Conservation (phyloP, 2,113 vertebrate species). For the Gambusia holbrooki region DNA sequence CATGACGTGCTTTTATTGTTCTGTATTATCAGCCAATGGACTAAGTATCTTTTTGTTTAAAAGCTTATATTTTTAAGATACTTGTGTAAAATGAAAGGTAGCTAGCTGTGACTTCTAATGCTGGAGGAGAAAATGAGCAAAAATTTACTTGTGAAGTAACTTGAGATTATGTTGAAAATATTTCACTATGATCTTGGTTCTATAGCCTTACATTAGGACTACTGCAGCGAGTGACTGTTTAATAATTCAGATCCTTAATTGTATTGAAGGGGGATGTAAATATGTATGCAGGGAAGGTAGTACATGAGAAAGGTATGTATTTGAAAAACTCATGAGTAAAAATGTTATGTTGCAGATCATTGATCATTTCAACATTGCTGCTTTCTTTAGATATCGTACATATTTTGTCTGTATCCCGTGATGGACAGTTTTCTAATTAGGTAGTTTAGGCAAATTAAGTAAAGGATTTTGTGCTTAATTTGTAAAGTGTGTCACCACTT, state of each 20-base stretch:
- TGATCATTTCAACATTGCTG: no score
- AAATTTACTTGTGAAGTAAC: background rate
- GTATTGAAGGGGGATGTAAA: background rate
- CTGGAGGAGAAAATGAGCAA: no score
- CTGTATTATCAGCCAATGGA: no score
- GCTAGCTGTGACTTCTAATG: no score
- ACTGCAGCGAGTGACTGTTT: background rate
- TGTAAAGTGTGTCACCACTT: background rate
- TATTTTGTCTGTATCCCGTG: background rate
- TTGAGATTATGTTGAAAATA: background rate
- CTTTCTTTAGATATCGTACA: background rate
- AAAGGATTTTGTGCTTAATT: background rate
- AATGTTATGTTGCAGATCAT: background rate
- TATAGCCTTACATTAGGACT: background rate
- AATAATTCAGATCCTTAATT: background rate
- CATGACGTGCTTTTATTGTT: background rate
- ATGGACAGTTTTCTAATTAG: background rate
- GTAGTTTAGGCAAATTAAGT: background rate
- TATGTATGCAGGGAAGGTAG: no score
- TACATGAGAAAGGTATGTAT: no score
- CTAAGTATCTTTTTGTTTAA: background rate
- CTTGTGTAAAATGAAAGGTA: background rate
- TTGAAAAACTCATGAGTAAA: background rate
- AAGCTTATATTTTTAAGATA: background rate
- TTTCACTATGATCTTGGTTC: background rate